Evolutionary conservation across 2,113 vertebrate species (phyloP).

Genomic region (Symphodus melops): DNA sequence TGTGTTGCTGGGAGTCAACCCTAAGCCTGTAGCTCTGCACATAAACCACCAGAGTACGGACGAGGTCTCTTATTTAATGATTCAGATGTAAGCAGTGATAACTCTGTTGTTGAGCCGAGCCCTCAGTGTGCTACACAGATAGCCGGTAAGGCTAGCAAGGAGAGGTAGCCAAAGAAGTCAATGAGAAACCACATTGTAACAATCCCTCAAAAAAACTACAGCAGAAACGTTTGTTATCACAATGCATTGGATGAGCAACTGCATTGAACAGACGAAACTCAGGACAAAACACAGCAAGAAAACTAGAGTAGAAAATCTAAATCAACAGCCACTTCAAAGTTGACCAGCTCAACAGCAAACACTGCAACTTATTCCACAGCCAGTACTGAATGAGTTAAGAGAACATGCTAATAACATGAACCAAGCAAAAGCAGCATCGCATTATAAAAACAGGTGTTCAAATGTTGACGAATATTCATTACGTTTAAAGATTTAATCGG

Average conservation of each 20-base stretch:
- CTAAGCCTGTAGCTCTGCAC: constrained; percentile 51
- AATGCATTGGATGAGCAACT: constrained; percentile 87
- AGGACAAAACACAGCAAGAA: constrained; percentile 77
- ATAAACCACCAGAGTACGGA: constrained; percentile 68
- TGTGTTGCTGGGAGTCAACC: constrained; percentile 48
- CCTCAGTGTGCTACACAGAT: constrained; percentile 59
- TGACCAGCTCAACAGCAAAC: constrained; percentile 66
- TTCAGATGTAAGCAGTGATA: constrained; percentile 64
- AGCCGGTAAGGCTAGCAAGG: constrained; percentile 60
- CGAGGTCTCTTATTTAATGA: constrained; percentile 71
- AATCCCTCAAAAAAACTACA: constrained; percentile 81
- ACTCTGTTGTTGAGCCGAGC: constrained; percentile 66
- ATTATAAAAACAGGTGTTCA: constrained; percentile 14
- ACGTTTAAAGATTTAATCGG: not conserved
- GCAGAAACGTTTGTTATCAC: constrained; percentile 80
- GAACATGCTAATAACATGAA: constrained; percentile 84
- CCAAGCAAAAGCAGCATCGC: constrained; percentile 83
- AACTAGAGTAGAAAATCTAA: constrained; percentile 78
- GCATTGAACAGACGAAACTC: constrained; percentile 84
- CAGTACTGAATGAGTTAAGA: constrained; percentile 77
- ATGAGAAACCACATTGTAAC: constrained; percentile 88
- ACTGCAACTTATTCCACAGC: constrained; percentile 72
- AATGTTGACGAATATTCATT: constrained; percentile 26
- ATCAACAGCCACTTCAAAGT: constrained; percentile 70
- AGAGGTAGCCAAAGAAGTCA: constrained; percentile 79